Evolutionary conservation across 2,888 invertebrate species (phyloP), one percentile per base, ranked within the genome.

Genomic region (Drosophila subquinaria): DNA sequence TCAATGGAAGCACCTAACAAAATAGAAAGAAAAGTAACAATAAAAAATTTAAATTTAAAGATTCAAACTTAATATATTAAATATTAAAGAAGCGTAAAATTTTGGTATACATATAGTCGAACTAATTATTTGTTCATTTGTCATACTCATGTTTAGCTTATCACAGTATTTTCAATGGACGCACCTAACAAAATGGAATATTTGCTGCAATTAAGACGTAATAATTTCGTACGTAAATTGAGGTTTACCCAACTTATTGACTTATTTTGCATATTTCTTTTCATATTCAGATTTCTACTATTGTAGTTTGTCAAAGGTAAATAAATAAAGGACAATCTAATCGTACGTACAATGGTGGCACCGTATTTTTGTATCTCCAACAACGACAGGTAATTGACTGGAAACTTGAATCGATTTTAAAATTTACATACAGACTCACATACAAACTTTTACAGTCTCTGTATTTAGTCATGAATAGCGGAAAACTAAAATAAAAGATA

Each of bases 361-460:
- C 42, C 53, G 47, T 48, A 55, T 43, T 55, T 71, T 62, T 66
- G 52, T 48, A 52, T 67, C 55, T 42, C 40, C 40, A 72, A 80
- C 84, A 81, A 78, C 79, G 81, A 83, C 86, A 90, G 91, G 91
- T 92, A 92, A 92, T 92, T 92, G 92, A 91, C 89, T 91, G 91
- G 90, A 92, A 92, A 92, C 90, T 91, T 91, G 87, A 88, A 88
- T 91, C 83, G 91, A 92, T 91, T 92, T 92, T 86, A 86, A 89
- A 88, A 90, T 91, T 89, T 90, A 76, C 85, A 83, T 75, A 40
- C 50, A 59, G 23, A 57, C 48, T n/a, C 11, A 45, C 47, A 67
- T 3, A 45, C n/a, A 38, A 10, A 51, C 33, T 8, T n/a, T n/a
- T 10, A 45, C n/a, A 45, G 15, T 45, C 13, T 17, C 36, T 30